Evolutionary conservation across 2,888 invertebrate genomes (phyloP).

Genomic region (Frankliniella intonsa): DNA sequence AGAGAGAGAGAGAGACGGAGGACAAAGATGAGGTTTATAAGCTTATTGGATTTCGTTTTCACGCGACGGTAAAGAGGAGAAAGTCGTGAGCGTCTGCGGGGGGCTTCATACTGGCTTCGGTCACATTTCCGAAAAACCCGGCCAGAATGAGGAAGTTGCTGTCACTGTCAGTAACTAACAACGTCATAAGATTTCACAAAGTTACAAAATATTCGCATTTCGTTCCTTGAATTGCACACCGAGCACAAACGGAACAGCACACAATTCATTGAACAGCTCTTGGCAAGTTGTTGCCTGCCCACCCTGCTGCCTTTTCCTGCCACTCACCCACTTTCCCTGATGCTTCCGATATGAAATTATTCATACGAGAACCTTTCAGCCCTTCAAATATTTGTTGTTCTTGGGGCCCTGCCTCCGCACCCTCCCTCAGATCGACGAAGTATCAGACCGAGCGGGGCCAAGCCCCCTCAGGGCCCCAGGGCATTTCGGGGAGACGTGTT

Average conservation of each 20-base stretch:
- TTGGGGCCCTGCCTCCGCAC: neutral
- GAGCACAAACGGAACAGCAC: too few relatives aligned
- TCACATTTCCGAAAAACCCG: too few relatives aligned
- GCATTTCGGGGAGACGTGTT: neutral
- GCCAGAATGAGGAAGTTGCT: too few relatives aligned
- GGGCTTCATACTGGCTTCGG: neutral
- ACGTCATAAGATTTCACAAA: too few relatives aligned
- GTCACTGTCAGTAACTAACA: too few relatives aligned
- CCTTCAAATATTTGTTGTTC: conserved; percentile 27
- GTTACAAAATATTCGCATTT: too few relatives aligned
- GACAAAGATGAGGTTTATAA: conserved; percentile 6
- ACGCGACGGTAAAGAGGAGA: conserved; percentile 1
- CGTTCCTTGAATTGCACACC: too few relatives aligned
- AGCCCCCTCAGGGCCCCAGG: neutral
- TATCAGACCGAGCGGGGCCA: neutral
- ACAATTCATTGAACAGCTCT: too few relatives aligned
- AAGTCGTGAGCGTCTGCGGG: neutral
- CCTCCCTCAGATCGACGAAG: too few relatives aligned
- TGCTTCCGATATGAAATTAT: conserved; percentile 17
- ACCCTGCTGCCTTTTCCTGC: too few relatives aligned
- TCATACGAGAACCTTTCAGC: conserved; percentile 22
- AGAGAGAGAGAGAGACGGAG: neutral
- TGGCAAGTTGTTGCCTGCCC: too few relatives aligned
- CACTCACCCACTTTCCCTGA: neutral
- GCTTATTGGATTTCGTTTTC: conserved; percentile 23